Evolutionary conservation across 1,140 invertebrate species (phyloP).

Genomic region (Leptonema lineaticorne): DNA sequence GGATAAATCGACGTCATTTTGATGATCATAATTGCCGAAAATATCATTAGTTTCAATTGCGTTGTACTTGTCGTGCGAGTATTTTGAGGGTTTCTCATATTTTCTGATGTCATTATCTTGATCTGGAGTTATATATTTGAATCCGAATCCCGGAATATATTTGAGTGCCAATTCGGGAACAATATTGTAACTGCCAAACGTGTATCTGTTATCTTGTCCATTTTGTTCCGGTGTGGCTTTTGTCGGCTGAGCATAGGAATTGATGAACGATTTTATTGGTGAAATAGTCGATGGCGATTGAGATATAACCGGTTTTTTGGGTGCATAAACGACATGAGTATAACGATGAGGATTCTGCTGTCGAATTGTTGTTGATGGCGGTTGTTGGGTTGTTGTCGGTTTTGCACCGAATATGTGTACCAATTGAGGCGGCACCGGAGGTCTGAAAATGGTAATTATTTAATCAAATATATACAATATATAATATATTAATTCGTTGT

Average conservation of each 20-base stretch:
- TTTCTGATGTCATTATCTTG: constrained; percentile 38
- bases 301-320: constrained; percentile 34
- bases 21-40: constrained; percentile 26
- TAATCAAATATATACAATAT: no score
- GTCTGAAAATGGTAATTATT: no score
- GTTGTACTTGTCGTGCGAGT: constrained; percentile 34
- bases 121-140: constrained; percentile 38
- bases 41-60: constrained; percentile 36
- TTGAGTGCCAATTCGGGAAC: constrained; percentile 34
- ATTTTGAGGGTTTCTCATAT: constrained; percentile 29
- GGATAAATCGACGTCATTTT: constrained; percentile 32
- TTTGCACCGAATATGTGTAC: constrained; percentile 27
- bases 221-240: constrained; percentile 25
- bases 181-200: constrained; percentile 8
- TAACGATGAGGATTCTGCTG: constrained; percentile 47
- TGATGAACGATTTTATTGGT: constrained; percentile 46
- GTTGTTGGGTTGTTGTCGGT: constrained; percentile 2
- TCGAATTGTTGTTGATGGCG: constrained; percentile 1
- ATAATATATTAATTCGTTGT: no score
- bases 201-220: neutral
- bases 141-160: constrained; percentile 37
- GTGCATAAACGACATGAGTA: constrained; percentile 49
- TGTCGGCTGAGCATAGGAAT: constrained; percentile 46
- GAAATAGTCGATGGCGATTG: constrained; percentile 47
- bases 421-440: constrained; percentile 27